These are phyloP conservation scores for Suricata suricatta DNA, from an alignment of 2,113 vertebrate genomes.

Conservation along the genomic window DNA sequence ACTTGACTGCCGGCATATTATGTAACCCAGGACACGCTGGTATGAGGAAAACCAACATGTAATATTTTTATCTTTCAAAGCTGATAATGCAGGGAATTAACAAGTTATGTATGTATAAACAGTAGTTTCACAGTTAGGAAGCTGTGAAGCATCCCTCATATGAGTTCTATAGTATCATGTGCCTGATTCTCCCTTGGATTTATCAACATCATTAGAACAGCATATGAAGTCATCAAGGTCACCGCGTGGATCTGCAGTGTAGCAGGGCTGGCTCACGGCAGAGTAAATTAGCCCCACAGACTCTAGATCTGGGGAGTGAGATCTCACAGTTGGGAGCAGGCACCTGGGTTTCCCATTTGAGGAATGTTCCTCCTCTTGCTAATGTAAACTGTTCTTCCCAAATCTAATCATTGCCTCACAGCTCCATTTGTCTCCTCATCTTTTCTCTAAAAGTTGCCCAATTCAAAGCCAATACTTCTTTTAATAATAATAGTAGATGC, in stretches of 20 bases:
- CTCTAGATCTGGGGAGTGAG: neutral
- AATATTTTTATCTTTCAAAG: constrained; percentile 48
- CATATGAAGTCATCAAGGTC: neutral
- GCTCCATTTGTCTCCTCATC: neutral
- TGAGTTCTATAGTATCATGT: neutral
- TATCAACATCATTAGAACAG: neutral
- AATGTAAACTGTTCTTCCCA: neutral
- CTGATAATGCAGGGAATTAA: constrained; percentile 32
- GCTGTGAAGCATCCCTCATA: neutral
- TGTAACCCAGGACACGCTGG: constrained; percentile 13
- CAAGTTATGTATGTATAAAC: neutral
- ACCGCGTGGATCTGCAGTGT: neutral
- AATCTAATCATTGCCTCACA: neutral
- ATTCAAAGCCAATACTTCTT: neutral
- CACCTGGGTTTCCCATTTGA: neutral
- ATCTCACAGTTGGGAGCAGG: neutral
- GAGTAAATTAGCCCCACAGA: neutral
- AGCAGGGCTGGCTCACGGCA: neutral
- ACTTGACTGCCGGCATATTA: neutral
- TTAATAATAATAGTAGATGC: neutral
- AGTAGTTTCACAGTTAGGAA: neutral
- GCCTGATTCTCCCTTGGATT: neutral
- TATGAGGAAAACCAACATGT: constrained; percentile 48
- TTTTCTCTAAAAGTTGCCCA: neutral
- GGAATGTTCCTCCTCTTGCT: neutral